Conservation (phyloP, 2,888 invertebrate species). For the Spatulosminthurus flaviceps region DNA sequence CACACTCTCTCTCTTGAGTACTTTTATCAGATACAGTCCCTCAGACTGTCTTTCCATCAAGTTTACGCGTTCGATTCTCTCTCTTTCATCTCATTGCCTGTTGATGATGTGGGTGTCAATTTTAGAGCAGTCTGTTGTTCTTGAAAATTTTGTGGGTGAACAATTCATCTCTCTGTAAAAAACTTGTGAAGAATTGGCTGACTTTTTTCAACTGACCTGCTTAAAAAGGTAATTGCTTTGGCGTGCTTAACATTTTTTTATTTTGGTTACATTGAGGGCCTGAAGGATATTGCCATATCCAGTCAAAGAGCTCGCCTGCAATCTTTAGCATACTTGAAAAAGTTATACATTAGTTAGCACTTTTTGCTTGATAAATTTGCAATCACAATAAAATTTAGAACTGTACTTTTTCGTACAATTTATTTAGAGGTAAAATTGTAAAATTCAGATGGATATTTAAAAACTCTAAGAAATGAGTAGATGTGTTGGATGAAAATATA, state of each 20-base stretch:
- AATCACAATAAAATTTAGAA: constrained; percentile 2
- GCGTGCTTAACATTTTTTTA: not conserved
- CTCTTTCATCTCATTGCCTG: constrained; percentile 1
- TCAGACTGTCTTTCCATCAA: not conserved
- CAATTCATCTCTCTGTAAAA: not conserved
- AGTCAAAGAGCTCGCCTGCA: constrained; percentile 6
- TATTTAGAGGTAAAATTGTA: not conserved
- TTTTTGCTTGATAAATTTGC: not conserved
- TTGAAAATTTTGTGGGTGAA: constrained; percentile 6
- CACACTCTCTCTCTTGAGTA: not conserved
- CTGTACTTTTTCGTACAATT: not conserved
- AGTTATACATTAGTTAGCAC: constrained; percentile 16
- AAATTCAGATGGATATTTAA: no score
- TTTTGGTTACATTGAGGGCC: not conserved
- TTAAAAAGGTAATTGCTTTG: not conserved
- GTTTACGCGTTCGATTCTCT: not conserved
- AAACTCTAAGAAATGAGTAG: no score
- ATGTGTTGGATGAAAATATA: no score
- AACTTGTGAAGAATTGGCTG: not conserved
- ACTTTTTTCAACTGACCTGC: constrained; percentile 9
- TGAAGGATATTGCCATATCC: constrained; percentile 28
- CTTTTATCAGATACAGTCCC: not conserved
- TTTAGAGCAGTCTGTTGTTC: constrained; percentile 4
- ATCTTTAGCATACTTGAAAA: constrained; percentile 30
- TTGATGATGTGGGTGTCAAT: constrained; percentile 14